These are phyloP conservation scores for Strix aluco DNA, from an alignment of 2,113 vertebrate species.

Conservation along the genomic window DNA sequence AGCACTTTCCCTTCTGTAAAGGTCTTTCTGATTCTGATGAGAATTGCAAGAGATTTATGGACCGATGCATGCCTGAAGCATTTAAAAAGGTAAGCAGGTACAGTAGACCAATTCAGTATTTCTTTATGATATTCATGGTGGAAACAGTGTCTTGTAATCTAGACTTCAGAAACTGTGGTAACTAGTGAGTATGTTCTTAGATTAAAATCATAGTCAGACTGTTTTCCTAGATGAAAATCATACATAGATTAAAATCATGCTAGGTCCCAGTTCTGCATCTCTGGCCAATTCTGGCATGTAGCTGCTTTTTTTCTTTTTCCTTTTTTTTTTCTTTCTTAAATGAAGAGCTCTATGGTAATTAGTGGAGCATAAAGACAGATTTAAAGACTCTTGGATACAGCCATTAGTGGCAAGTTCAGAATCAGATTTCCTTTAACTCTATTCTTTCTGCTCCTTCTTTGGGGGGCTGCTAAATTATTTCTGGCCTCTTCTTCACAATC, in stretches of 20 bases:
- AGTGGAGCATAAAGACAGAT: not conserved
- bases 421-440: not conserved
- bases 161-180: not conserved
- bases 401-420: not conserved
- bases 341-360: not conserved
- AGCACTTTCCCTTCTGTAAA: constrained; percentile 64
- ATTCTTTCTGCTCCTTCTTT: not conserved
- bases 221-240: not conserved
- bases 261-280: not conserved
- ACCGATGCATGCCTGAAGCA: constrained; percentile 98
- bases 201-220: not conserved
- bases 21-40: constrained; percentile 97
- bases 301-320: not conserved
- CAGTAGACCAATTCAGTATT: not conserved
- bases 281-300: not conserved
- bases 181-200: not conserved
- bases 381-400: not conserved
- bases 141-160: not conserved
- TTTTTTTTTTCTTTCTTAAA: not conserved
- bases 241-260: not conserved
- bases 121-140: not conserved
- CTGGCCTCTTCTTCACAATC: not conserved
- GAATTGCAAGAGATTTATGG: constrained; percentile 96
- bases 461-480: not conserved
- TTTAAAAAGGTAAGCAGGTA: constrained; percentile 91